Evolutionary conservation across 2,113 vertebrate genomes (phyloP), one percentile per base, ranked within the genome.

Genomic region (Ochotona curzoniae): DNA sequence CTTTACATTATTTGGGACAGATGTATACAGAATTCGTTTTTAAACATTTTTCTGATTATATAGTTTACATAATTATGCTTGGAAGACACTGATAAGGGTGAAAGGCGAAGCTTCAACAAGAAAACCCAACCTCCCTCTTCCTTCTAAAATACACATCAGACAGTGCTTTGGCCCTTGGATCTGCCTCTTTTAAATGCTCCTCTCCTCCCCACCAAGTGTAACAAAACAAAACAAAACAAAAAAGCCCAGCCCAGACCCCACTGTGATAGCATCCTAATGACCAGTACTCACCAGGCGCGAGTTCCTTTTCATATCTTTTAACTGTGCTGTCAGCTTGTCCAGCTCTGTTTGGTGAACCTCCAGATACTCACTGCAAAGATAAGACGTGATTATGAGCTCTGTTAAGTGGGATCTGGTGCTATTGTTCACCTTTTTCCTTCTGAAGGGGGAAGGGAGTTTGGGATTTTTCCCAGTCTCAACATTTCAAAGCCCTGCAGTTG

Each of bases 301-400:
- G 97, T 99, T 99, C 96, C 99, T 99, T 97, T 98, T 99, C 99
- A 99, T 99, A 93, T 99, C 99, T 97, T 99, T 99, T 97, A 99
- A 98, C 95, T 99, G 99, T 94, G 98, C 83, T 30, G 98, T 99
- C 95, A 99, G 97, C 97, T 99, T 99, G 95, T 99, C 99, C 98
- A 99, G 94, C 97, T 99, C 99, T 0, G 98, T 97, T 92, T 99
- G 99, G 98, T 99, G 99, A 86, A 99, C 98, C 90, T 99, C 99
- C 96, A 99, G 98, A 97, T 99, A 99, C 83, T 99, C 99, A 86
- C 99, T 99, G 96, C 35, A 84, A 97, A 98, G 96, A 73, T 80
- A 97, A 97, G 83, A 94, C 0, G 14, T 8, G 71, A 9, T n/a
- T 2, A 0, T 97, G 84, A 97, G 66, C 63, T 54, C 93, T 32